phyloP scores from a whole-genome alignment of 2,113 vertebrate genomes.

The Microcebus ravelobensis region DNA sequence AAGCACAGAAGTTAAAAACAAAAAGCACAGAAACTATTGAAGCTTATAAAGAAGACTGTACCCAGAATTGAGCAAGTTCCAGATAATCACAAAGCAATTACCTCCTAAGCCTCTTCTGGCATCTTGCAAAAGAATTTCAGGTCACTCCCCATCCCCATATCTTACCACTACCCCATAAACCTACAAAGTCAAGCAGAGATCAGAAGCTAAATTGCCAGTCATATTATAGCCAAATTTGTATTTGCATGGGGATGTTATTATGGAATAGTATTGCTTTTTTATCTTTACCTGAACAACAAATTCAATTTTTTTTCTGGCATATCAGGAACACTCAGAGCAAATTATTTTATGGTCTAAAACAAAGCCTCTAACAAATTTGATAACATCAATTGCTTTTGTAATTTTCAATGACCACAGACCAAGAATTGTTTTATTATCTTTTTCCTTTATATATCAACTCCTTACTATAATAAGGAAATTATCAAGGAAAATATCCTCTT shows the following conservation, averaged over 20 bases:
- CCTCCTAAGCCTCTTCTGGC: not conserved
- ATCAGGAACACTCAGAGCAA: not conserved
- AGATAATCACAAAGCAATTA: not conserved
- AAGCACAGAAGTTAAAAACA: not conserved
- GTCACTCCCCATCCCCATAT: rapidly evolving
- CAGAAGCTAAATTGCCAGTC: not conserved
- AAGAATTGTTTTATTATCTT: not conserved
- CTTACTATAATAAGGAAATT: not conserved
- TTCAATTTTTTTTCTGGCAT: constrained; percentile 27
- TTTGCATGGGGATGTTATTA: not conserved
- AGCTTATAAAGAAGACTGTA: not conserved
- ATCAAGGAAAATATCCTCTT: not conserved
- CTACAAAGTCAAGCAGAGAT: not conserved
- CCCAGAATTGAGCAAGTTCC: not conserved
- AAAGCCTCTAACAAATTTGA: not conserved
- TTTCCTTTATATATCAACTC: not conserved
- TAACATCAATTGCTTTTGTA: not conserved
- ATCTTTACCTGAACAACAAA: not conserved
- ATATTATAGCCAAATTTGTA: not conserved
- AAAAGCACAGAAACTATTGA: not conserved
- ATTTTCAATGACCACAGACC: not conserved
- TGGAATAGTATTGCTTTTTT: constrained; percentile 5
- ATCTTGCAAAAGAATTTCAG: not conserved
- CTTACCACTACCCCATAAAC: not conserved
- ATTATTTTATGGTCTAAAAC: not conserved